Conservation (phyloP, 2,113 vertebrate species). For the Emberiza fucata region DNA sequence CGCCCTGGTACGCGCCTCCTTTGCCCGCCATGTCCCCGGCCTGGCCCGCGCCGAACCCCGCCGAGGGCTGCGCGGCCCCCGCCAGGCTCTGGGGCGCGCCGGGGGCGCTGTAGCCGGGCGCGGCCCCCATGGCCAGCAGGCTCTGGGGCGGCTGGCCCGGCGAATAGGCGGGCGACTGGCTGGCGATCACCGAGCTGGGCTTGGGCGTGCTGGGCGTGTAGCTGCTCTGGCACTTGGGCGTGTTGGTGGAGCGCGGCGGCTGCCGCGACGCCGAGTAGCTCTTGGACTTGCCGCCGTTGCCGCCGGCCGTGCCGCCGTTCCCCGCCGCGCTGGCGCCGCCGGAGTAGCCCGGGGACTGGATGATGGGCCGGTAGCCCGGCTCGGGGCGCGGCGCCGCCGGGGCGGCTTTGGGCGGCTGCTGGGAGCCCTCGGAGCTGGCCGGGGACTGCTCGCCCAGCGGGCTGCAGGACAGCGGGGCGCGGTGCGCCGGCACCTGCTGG, state of each 20-base stretch:
- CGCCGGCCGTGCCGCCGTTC: conserved; percentile 57
- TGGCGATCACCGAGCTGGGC: conserved; percentile 81
- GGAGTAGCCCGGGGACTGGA: conserved; percentile 80
- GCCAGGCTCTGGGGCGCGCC: not conserved
- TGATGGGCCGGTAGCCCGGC: conserved; percentile 84
- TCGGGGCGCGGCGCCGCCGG: not conserved
- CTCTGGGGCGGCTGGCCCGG: conserved; percentile 75
- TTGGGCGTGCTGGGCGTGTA: conserved; percentile 79
- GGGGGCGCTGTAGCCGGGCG: not conserved
- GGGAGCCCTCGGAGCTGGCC: conserved; percentile 68
- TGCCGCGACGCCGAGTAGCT: conserved; percentile 52
- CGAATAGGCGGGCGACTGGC: conserved; percentile 81
- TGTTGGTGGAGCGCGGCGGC: conserved; percentile 75
- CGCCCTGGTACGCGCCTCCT: conserved; percentile 17
- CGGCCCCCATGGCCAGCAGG: conserved; percentile 21
- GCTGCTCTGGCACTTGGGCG: conserved; percentile 78
- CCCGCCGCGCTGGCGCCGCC: not conserved
- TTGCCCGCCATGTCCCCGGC: conserved; percentile 77
- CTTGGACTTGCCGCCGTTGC: conserved; percentile 58
- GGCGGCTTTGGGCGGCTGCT: conserved; percentile 26
- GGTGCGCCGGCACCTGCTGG: conserved; percentile 80
- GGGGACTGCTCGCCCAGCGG: conserved; percentile 89
- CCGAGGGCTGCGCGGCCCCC: conserved; percentile 61
- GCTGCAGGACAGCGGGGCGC: conserved; percentile 85
- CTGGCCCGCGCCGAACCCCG: conserved; percentile 82